phyloP scores from a whole-genome alignment of 2,797 vertebrate genomes.

The Toxotes lorentzi region DNA sequence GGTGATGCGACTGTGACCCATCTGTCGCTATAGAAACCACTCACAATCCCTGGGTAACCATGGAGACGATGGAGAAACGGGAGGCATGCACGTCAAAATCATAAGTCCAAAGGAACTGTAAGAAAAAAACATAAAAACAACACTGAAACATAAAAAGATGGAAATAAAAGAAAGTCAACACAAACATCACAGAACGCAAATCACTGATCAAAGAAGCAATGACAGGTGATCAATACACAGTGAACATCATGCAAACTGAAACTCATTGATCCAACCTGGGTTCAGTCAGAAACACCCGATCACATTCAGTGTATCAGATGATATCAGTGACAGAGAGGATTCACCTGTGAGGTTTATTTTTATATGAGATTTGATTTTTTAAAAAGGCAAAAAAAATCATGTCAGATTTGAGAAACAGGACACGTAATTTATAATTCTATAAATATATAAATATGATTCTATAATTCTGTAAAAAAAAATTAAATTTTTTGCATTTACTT shows the following conservation, averaged over 20 bases:
- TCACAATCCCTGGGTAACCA: conserved; percentile 81
- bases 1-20: conserved; percentile 49
- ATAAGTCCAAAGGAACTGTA: conserved; percentile 87
- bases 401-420: too few species aligned
- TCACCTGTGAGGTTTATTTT: too few species aligned
- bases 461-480: too few species aligned
- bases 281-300: too few species aligned
- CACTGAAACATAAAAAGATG: conserved; percentile 69
- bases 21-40: conserved; percentile 73
- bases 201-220: conserved; percentile 42
- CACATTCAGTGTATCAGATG: too few species aligned
- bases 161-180: conserved; percentile 53
- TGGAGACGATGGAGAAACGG: conserved; percentile 83
- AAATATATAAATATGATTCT: too few species aligned
- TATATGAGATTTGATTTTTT: too few species aligned
- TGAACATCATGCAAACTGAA: conserved; percentile 11
- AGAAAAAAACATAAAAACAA: conserved; percentile 71
- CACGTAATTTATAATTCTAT: too few species aligned
- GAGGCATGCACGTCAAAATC: conserved; percentile 87
- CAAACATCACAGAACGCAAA: conserved; percentile 46
- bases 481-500: too few species aligned
- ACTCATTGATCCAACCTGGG: not conserved
- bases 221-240: conserved; percentile 33
- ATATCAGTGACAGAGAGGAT: too few species aligned
- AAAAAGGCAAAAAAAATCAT: too few species aligned